Conservation (phyloP, 2,113 vertebrate genomes). For the Peromyscus californicus region DNA sequence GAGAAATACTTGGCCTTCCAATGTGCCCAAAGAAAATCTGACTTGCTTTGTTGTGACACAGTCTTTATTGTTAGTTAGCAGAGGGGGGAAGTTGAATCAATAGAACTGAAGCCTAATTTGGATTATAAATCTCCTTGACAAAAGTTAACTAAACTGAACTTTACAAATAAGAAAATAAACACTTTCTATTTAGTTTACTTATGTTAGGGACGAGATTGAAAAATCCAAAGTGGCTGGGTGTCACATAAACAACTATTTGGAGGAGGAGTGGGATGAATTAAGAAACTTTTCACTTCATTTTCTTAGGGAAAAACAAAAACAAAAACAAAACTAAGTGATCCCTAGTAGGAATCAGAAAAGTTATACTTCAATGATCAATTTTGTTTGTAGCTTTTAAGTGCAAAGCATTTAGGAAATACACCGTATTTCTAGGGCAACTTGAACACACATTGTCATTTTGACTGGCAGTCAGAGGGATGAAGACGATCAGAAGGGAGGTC, state of each 20-base stretch:
- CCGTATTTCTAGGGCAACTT: conserved; percentile 1
- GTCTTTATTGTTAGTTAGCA: conserved; percentile 71
- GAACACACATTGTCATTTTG: neutral
- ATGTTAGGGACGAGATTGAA: conserved; percentile 49
- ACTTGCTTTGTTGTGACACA: conserved; percentile 43
- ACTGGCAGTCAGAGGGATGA: conserved; percentile 6
- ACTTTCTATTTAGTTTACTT: conserved; percentile 76
- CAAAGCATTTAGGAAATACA: conserved; percentile 41
- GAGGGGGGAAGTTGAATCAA: conserved; percentile 15
- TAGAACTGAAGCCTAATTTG: conserved; percentile 49
- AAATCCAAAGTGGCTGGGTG: neutral
- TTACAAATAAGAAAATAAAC: conserved; percentile 66
- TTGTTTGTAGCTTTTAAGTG: conserved; percentile 16
- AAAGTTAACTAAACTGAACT: neutral
- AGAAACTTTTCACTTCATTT: conserved; percentile 3
- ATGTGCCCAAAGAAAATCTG: conserved; percentile 7
- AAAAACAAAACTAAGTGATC: conserved; percentile 23
- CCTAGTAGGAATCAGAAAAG: neutral
- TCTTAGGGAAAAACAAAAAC: conserved; percentile 45
- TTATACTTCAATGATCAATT: neutral
- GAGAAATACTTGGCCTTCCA: neutral
- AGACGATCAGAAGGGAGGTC: neutral
- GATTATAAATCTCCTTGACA: conserved; percentile 49
- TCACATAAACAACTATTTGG: conserved; percentile 42
- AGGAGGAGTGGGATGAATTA: conserved; percentile 51